These are phyloP conservation scores for Hypomecis punctinalis DNA, from an alignment of 2,888 invertebrate genomes.

Conservation along the genomic window DNA sequence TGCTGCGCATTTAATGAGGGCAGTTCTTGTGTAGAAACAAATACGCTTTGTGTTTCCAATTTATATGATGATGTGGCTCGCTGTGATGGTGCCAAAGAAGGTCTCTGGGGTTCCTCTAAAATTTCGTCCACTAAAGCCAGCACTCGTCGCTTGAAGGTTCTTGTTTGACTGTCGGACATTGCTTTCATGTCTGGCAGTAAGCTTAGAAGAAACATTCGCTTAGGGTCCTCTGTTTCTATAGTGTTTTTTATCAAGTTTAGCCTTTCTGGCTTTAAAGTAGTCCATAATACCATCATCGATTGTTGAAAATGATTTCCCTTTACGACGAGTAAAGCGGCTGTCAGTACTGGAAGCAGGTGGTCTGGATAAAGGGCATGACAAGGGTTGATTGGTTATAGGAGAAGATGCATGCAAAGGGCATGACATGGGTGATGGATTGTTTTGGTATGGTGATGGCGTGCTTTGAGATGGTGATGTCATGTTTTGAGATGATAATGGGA, in stretches of 20 bases:
- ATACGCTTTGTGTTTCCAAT: conserved; percentile 13
- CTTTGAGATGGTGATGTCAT: conserved; percentile 28
- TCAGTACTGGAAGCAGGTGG: conserved; percentile 32
- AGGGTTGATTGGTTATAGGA: conserved; percentile 32
- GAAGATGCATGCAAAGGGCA: conserved; percentile 31
- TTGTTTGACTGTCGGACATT: conserved; percentile 38
- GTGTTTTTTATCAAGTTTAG: conserved; percentile 28
- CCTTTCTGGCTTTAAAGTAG: conserved; percentile 34
- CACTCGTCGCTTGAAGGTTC: conserved; percentile 36
- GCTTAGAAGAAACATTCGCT: conserved; percentile 35
- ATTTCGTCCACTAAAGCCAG: conserved; percentile 32
- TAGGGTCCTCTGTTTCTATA: conserved; percentile 22
- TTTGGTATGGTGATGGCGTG: conserved; percentile 29
- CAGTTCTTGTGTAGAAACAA: conserved; percentile 24
- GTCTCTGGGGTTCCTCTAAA: conserved; percentile 11
- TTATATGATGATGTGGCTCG: conserved; percentile 12
- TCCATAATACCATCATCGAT: conserved; percentile 28
- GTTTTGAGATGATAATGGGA: conserved; percentile 30
- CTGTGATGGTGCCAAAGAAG: conserved; percentile 18
- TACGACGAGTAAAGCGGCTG: conserved; percentile 30
- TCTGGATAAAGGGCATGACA: conserved; percentile 26
- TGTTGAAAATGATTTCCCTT: conserved; percentile 8
- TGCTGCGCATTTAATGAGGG: conserved; percentile 22
- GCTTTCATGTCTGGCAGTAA: conserved; percentile 34
- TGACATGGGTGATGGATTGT: conserved; percentile 34